Evolutionary conservation across 2,888 invertebrate species (phyloP), one percentile per base, ranked within the genome.

Genomic region (Rhagonycha fulva): DNA sequence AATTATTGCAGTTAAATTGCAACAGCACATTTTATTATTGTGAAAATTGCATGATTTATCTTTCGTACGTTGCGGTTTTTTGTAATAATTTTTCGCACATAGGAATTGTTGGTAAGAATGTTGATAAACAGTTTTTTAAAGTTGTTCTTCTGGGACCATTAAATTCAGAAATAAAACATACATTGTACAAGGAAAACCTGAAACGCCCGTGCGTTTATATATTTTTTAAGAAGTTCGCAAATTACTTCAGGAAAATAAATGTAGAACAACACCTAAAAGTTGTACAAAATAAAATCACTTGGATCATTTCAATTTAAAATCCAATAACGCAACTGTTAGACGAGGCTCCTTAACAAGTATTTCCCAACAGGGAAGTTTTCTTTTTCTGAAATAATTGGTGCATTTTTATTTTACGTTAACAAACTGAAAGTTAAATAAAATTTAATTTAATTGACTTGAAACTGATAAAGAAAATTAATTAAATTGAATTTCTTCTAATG

Each of bases 61-160:
- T 68, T 28, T 30, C 4, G 9, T 26, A n/a, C 23, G 68, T 62
- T 68, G 47, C 47, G 23, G 72, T 14, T 30, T 23, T 72, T 72
- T 62, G 30, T 62, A 72, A 72, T 72, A 72, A 72, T 68, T 26
- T 60, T 68, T 68, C n/a, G n/a, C 72, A 61, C 68, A 61, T 72
- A 68, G 19, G 72, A 72, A 61, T 28, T 72, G 72, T 68, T 67
- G 72, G 67, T 72, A 72, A 62, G 62, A 62, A 68, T 72, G 72
- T 72, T 72, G 72, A 72, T 72, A 72, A 72, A 72, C 28, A 67
- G 72, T 72, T 62, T 68, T 72, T 72, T 72, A 68, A 62, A 72
- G 28, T 67, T 72, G 67, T 72, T 62, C 47, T 24, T 30, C 14
- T 61, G 68, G 62, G 72, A 68, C 72, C 72, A 72, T 72, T 72